Evolutionary conservation across 1,140 invertebrate species (phyloP).

Genomic region (Bathynomus jamesi): DNA sequence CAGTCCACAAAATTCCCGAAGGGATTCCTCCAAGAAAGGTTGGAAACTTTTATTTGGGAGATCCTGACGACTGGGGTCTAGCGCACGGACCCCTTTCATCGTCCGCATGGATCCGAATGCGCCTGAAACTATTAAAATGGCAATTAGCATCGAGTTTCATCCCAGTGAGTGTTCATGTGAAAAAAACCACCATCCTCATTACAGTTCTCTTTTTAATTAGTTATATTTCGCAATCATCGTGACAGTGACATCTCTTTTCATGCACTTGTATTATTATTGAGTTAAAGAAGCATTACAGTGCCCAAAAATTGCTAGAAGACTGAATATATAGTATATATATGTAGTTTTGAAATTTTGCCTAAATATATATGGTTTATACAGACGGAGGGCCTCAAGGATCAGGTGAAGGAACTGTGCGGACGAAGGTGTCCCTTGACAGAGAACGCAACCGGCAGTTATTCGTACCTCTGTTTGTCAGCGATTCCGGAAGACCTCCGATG

Average conservation of each 20-base stretch:
- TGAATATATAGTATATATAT: too few species aligned
- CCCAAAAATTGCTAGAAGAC: too few species aligned
- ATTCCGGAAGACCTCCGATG: neutral
- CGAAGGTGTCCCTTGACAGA: neutral
- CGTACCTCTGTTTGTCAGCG: neutral
- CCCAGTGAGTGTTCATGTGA: too few species aligned
- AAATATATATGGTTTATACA: too few species aligned
- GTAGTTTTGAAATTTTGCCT: too few species aligned
- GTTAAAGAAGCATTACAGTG: too few species aligned
- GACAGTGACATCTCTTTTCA: too few species aligned
- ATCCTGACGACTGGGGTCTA: conserved; percentile 31
- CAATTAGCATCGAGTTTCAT: conserved; percentile 20
- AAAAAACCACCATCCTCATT: too few species aligned
- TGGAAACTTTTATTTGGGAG: conserved; percentile 16
- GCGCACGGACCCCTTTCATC: conserved; percentile 29
- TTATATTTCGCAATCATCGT: too few species aligned
- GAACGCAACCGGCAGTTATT: neutral
- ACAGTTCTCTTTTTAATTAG: too few species aligned
- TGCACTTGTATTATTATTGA: too few species aligned
- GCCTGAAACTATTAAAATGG: neutral
- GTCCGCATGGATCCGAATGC: conserved; percentile 11
- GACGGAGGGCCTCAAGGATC: neutral
- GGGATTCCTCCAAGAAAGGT: conserved; percentile 11
- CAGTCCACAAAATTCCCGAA: neutral
- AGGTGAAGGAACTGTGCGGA: neutral